Percentiles rank a stretch among this genome's conserved stretches.
Conservation (phyloP, 2,797 vertebrate species). For the Pachyuromys duprasi region DNA sequence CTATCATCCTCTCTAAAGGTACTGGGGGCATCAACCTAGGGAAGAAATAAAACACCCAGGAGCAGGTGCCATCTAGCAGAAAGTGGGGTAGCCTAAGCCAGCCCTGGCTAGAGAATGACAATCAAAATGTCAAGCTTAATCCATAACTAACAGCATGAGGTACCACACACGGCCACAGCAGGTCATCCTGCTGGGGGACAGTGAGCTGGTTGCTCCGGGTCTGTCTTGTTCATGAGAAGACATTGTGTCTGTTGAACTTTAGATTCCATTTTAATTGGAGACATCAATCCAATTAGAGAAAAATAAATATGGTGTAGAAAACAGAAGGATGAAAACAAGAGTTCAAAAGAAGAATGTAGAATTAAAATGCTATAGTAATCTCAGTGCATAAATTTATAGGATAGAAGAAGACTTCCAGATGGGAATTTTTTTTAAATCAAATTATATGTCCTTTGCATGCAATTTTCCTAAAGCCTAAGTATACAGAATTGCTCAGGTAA, state of each 20-base stretch:
- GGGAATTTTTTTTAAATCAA: conserved; percentile 2
- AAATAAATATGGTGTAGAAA: not conserved
- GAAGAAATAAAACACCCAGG: not conserved
- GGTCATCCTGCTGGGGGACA: not conserved
- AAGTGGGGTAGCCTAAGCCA: too few species aligned
- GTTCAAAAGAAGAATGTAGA: not conserved
- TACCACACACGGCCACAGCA: not conserved
- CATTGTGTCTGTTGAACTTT: not conserved
- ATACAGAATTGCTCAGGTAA: not conserved
- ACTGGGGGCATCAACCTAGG: not conserved
- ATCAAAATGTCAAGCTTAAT: not conserved
- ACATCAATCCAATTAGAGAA: not conserved
- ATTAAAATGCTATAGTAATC: not conserved
- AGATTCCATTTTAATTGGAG: not conserved
- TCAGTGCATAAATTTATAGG: not conserved
- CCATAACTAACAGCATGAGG: not conserved
- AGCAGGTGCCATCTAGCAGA: not conserved
- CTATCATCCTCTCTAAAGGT: not conserved
- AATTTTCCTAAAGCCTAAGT: not conserved
- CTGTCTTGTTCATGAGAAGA: not conserved
- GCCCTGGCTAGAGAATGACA: fast-evolving
- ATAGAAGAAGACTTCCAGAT: not conserved
- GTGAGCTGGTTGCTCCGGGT: not conserved
- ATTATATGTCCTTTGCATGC: not conserved
- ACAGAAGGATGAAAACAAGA: not conserved